These are phyloP conservation scores for Agrilus mali DNA, from an alignment of 2,888 invertebrate species.

Conservation along the genomic window DNA sequence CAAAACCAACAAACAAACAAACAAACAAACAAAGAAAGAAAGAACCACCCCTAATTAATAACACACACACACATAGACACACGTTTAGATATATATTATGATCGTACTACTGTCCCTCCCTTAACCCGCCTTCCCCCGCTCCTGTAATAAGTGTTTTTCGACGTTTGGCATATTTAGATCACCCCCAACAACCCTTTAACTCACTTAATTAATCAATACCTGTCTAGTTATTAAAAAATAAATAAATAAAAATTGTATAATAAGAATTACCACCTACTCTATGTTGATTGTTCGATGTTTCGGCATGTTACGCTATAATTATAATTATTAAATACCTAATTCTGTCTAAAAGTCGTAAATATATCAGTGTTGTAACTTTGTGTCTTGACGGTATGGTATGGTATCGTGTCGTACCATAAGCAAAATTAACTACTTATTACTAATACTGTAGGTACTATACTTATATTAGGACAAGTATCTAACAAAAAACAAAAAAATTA, in stretches of 20 bases:
- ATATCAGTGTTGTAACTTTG: slow-evolving; percentile 33
- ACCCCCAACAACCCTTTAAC: too few species aligned
- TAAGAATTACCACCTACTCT: slow-evolving; percentile 19
- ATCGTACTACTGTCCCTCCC: too few species aligned
- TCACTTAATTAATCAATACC: neutral
- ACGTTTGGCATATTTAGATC: too few species aligned
- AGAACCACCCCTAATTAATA: slow-evolving; percentile 3
- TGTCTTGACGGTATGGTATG: slow-evolving; percentile 44
- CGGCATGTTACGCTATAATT: slow-evolving; percentile 17
- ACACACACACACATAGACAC: slow-evolving; percentile 2
- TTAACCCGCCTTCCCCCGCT: too few species aligned
- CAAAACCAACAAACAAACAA: neutral
- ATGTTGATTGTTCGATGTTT: slow-evolving; percentile 22
- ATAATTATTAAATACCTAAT: slow-evolving; percentile 11
- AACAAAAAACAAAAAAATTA: too few species aligned
- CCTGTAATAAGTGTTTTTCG: slow-evolving; percentile 10
- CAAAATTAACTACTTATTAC: too few species aligned
- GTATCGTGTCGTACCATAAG: too few species aligned
- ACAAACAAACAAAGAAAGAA: too few species aligned
- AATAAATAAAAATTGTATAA: slow-evolving; percentile 15
- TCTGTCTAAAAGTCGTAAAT: slow-evolving; percentile 16
- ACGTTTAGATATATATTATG: too few species aligned
- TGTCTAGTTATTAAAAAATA: neutral
- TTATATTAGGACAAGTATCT: too few species aligned
- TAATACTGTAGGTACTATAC: too few species aligned